These are phyloP conservation scores for Drosophila glabriapex DNA, from an alignment of 2,888 invertebrate genomes.

Conservation along the genomic window DNA sequence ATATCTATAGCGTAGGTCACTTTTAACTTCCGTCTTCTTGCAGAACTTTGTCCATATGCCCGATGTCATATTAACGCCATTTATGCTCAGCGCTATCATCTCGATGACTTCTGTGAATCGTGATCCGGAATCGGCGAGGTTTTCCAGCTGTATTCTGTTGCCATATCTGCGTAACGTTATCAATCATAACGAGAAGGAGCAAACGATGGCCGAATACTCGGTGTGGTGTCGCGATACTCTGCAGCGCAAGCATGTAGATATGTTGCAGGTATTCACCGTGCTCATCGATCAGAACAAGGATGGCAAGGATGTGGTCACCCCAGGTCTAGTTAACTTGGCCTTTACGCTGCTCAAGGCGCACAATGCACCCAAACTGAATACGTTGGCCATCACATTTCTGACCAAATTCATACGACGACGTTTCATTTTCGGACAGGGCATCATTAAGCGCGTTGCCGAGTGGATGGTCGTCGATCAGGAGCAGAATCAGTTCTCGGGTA, in stretches of 20 bases:
- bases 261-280: slow-evolving; percentile 82
- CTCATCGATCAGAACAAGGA: slow-evolving; percentile 85
- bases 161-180: slow-evolving; percentile 83
- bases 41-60: slow-evolving; percentile 87
- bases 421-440: slow-evolving; percentile 86
- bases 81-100: slow-evolving; percentile 88
- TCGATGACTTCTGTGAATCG: slow-evolving; percentile 84
- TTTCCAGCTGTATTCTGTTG: slow-evolving; percentile 79
- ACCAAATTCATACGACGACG: slow-evolving; percentile 87
- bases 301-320: slow-evolving; percentile 85
- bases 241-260: slow-evolving; percentile 77
- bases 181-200: slow-evolving; percentile 85
- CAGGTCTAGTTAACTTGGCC: slow-evolving; percentile 86
- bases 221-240: slow-evolving; percentile 87
- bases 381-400: slow-evolving; percentile 87
- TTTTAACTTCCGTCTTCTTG: slow-evolving; percentile 56
- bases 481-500: slow-evolving; percentile 87
- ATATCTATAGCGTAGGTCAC: not conserved
- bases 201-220: slow-evolving; percentile 83
- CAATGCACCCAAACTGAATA: slow-evolving; percentile 82
- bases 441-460: slow-evolving; percentile 87
- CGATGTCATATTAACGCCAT: slow-evolving; percentile 88
- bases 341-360: slow-evolving; percentile 86
- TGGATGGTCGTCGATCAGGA: slow-evolving; percentile 87
- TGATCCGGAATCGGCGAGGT: slow-evolving; percentile 81